Percentiles rank a stretch among this genome's conserved stretches.
These are phyloP conservation scores for Papilio xuthus DNA, from an alignment of 1,140 invertebrate genomes.

Conservation along the genomic window DNA sequence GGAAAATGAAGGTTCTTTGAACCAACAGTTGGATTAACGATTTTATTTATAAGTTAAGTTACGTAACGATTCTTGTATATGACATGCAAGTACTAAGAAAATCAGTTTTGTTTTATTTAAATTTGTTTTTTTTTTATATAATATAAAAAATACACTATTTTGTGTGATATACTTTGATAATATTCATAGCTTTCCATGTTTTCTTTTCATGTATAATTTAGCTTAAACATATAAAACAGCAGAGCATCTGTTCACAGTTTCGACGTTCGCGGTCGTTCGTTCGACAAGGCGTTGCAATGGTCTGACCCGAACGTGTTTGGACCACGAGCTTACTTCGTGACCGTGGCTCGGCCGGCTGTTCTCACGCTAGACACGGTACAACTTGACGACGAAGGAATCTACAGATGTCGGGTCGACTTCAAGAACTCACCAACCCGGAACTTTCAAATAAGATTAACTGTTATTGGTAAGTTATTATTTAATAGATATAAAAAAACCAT, in stretches of 20 bases:
- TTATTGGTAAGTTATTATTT: conserved; percentile 89
- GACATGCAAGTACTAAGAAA: not conserved
- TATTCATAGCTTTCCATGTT: too few relatives aligned
- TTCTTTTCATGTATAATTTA: not conserved
- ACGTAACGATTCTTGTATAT: not conserved
- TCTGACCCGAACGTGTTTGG: conserved; percentile 89
- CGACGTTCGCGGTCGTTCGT: conserved; percentile 89
- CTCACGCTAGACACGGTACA: conserved; percentile 90
- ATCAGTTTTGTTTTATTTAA: not conserved
- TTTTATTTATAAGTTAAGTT: conserved; percentile 5
- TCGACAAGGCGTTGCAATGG: conserved; percentile 89
- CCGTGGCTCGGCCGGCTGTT: conserved; percentile 88
- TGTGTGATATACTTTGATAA: too few relatives aligned
- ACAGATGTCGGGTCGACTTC: conserved; percentile 95
- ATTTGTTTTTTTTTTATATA: too few relatives aligned
- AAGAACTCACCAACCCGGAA: conserved; percentile 94
- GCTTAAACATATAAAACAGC: not conserved
- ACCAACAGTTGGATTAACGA: not conserved
- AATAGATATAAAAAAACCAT: not conserved
- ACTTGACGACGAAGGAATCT: conserved; percentile 91
- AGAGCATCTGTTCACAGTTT: conserved; percentile 83
- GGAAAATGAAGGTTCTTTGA: conserved; percentile 13
- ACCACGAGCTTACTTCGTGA: conserved; percentile 90
- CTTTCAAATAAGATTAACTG: conserved; percentile 93
- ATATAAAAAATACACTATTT: too few relatives aligned